Percentiles rank a stretch among this genome's conserved stretches.
Conservation (phyloP, 2,113 vertebrate genomes). For the Tenrec ecaudatus region DNA sequence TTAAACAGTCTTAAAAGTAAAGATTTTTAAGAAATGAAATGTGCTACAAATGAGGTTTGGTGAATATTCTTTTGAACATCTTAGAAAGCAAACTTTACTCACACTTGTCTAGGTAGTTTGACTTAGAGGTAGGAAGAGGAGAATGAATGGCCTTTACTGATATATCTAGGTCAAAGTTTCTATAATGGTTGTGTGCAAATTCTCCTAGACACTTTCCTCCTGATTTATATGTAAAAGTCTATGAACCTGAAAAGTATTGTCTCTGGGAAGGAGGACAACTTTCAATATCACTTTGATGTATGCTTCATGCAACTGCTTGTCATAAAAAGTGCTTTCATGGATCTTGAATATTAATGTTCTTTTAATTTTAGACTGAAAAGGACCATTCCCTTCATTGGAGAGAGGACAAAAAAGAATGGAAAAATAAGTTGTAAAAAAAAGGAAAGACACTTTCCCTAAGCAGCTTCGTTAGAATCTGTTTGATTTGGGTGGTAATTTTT, state of each 20-base stretch:
- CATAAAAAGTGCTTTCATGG: not conserved
- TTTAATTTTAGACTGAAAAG: not conserved
- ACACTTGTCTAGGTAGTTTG: not conserved
- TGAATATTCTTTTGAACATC: not conserved
- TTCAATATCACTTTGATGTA: not conserved
- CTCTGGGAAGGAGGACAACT: not conserved
- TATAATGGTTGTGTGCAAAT: not conserved
- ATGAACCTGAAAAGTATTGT: not conserved
- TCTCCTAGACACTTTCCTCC: constrained; percentile 28
- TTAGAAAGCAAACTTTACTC: constrained; percentile 5
- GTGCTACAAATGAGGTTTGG: not conserved
- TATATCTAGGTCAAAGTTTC: not conserved
- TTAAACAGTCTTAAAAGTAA: not conserved
- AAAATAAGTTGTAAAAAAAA: not conserved
- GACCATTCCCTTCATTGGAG: not conserved
- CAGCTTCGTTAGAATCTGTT: not conserved
- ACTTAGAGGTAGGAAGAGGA: not conserved
- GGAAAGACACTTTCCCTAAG: not conserved
- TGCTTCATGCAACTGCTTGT: not conserved
- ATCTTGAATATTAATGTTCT: not conserved
- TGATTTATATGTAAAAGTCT: constrained; percentile 17
- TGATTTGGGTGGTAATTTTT: not conserved
- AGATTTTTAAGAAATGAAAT: constrained; percentile 34
- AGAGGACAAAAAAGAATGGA: not conserved
- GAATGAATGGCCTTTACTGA: constrained; percentile 6